These are phyloP conservation scores for Drosophila funebris DNA, from an alignment of 1,140 invertebrate genomes.

Conservation along the genomic window DNA sequence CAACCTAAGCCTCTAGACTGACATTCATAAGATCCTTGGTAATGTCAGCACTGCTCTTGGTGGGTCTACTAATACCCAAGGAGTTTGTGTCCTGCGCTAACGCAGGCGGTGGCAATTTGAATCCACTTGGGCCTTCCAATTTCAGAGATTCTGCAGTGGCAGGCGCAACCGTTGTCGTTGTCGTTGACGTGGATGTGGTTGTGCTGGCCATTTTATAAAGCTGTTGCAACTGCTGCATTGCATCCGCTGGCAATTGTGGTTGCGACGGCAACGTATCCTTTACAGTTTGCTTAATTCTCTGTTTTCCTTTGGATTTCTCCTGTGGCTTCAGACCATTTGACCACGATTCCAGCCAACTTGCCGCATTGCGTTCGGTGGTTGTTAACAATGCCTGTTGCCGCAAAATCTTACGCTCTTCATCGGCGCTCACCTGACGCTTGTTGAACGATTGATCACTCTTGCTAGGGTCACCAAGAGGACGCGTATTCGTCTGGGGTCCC, in stretches of 20 bases:
- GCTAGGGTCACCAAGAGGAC: constrained; percentile 84
- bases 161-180: constrained; percentile 16
- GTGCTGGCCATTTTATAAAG: constrained; percentile 74
- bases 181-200: constrained; percentile 19
- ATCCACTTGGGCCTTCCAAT: constrained; percentile 49
- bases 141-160: constrained; percentile 19
- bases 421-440: constrained; percentile 74
- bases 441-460: constrained; percentile 68
- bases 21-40: constrained; percentile 80
- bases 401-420: constrained; percentile 49
- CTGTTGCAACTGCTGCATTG: constrained; percentile 73
- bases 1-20: constrained; percentile 64
- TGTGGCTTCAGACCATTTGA: constrained; percentile 72
- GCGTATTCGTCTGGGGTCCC: constrained; percentile 89
- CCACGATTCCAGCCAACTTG: constrained; percentile 74
- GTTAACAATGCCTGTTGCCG: constrained; percentile 55
- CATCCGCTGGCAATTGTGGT: constrained; percentile 32
- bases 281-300: not conserved
- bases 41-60: constrained; percentile 59
- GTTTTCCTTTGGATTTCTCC: constrained; percentile 21
- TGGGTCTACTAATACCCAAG: constrained; percentile 28
- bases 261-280: constrained; percentile 11
- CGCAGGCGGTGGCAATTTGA: constrained; percentile 62
- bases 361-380: constrained; percentile 63
- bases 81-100: constrained; percentile 55